Percentiles rank a stretch among this genome's conserved stretches.
Evolutionary conservation across 1,140 invertebrate species (phyloP).

Genomic region (Ips typographus): DNA sequence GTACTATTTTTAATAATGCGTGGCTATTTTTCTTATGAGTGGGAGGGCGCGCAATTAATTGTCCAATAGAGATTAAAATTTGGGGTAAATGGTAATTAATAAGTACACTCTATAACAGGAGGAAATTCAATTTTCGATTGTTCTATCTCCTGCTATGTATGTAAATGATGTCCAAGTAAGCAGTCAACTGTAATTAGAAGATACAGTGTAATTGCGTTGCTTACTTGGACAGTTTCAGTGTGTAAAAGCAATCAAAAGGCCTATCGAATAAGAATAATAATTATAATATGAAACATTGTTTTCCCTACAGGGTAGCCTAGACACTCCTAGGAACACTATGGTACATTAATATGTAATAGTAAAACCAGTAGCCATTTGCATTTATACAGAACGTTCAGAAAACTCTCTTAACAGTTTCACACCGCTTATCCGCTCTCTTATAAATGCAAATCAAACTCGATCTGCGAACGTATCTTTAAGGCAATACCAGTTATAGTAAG

Average conservation of each 20-base stretch:
- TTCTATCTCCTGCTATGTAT: too few species aligned
- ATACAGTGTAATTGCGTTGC: too few species aligned
- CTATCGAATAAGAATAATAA: slow-evolving; percentile 36
- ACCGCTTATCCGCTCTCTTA: neutral
- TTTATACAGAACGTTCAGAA: neutral
- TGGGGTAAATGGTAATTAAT: neutral
- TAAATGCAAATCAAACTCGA: slow-evolving; percentile 14
- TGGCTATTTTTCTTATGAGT: slow-evolving; percentile 41
- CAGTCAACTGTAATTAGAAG: neutral
- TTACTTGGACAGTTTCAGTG: slow-evolving; percentile 27
- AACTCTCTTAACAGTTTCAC: neutral
- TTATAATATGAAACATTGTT: slow-evolving; percentile 22
- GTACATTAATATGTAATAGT: slow-evolving; percentile 8
- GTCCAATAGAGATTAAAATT: slow-evolving; percentile 41
- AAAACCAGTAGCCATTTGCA: neutral
- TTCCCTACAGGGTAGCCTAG: slow-evolving; percentile 47
- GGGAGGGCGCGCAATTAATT: slow-evolving; percentile 18
- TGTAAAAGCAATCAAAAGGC: slow-evolving; percentile 50
- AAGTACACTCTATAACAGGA: too few species aligned
- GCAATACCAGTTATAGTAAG: slow-evolving; percentile 36
- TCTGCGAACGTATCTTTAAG: slow-evolving; percentile 39
- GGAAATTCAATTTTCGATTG: too few species aligned
- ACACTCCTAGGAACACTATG: slow-evolving; percentile 34
- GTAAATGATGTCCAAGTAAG: neutral
- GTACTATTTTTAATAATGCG: slow-evolving; percentile 47